Evolutionary conservation across 2,797 vertebrate species (phyloP), one percentile per base, ranked within the genome.

Genomic region (Pelobates cultripes): DNA sequence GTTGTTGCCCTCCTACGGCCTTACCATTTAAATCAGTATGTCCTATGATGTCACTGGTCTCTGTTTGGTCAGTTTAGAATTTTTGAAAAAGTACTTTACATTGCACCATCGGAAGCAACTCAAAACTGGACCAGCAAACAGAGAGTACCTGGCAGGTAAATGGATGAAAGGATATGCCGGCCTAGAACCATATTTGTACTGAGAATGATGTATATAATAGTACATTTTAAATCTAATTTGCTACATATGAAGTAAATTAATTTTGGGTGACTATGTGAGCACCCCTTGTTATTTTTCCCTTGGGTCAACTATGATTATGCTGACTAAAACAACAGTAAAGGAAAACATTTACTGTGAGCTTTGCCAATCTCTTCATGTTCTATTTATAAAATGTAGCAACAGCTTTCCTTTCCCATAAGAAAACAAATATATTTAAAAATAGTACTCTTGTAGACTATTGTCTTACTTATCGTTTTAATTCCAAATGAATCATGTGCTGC

Each of bases 371-470:
- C 67, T 40, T 53, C 17, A 67, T 67, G 74, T 51, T 76, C 60
- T 76, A 67, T 76, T 76, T 53, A 51, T 51, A 76, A 68, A 66
- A 2, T 8, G 17, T 64, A 28, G 17, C 9, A 75, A 47, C 17
- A 75, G n/a, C 74, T 67, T 76, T 53, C 13, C 74, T 76, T 76
- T 76, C 61, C 44, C 63, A 67, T 4, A 76, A 76, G 45, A 67
- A 53, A 40, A 76, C 28, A 76, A 76, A 76, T 53, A 66, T 9
- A 53, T 67, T 66, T 76, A 76, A 67, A 75, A 67, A 67, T 67
- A 76, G 63, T 41, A 42, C 4, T 15, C 63, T 51, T 76, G 63
- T 13, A 53, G 4, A 42, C 28, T 40, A 76, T 53, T 76, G 44
- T 76, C 63, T 64, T 15, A 14, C 63, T 42, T 67, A 76, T 76